Conservation (phyloP, 2,797 vertebrate genomes). For the Melanogrammus aeglefinus region DNA sequence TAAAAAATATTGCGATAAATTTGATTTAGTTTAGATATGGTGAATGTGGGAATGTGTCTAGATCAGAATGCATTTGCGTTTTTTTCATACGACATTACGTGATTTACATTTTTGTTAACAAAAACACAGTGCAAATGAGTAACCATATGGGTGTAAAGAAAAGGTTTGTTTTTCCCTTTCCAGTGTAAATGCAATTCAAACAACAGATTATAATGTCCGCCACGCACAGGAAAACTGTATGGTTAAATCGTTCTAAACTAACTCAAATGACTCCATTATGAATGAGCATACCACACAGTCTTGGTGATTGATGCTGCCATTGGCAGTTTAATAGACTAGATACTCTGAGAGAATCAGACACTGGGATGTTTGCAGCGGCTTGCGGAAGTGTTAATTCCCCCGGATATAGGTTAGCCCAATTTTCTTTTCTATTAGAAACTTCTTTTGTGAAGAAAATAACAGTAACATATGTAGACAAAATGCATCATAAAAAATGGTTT, state of each 20-base stretch:
- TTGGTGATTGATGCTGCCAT: background rate
- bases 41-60: background rate
- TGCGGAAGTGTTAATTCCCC: background rate
- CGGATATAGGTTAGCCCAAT: background rate
- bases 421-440: background rate
- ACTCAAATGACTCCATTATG: background rate
- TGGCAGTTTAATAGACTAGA: background rate
- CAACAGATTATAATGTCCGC: background rate
- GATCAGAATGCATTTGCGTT: too few species aligned
- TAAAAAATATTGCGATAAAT: background rate
- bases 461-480: background rate
- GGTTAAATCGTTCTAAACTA: background rate
- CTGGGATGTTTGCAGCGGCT: background rate
- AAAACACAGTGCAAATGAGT: too few species aligned
- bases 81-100: too few species aligned
- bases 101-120: too few species aligned
- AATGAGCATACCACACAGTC: conserved; percentile 16
- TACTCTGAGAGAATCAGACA: background rate
- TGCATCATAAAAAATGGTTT: background rate
- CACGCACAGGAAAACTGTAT: background rate
- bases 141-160: background rate
- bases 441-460: background rate
- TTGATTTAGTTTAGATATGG: background rate
- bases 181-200: background rate
- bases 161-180: background rate